Conservation (phyloP, 2,888 invertebrate species). For the Drosophila mercatorum region DNA sequence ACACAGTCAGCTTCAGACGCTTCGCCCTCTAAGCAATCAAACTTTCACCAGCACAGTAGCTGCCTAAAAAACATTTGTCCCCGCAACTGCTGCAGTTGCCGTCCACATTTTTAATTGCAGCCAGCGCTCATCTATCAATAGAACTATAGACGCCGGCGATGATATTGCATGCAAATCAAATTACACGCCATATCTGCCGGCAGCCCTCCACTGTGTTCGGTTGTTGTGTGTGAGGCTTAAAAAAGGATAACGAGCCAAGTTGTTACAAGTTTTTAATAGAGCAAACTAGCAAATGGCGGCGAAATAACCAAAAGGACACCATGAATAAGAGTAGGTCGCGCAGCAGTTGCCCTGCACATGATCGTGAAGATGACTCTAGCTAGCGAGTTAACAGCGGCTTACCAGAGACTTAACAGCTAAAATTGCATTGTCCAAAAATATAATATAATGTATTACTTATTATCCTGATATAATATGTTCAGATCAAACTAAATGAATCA, state of each 20-base stretch:
- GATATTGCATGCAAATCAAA: constrained; percentile 66
- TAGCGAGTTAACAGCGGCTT: too few relatives aligned
- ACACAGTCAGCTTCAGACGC: neutral
- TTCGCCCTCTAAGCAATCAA: constrained; percentile 52
- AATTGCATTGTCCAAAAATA: too few relatives aligned
- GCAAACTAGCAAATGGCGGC: constrained; percentile 60
- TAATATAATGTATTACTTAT: too few relatives aligned
- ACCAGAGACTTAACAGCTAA: too few relatives aligned
- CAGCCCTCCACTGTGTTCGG: constrained; percentile 23
- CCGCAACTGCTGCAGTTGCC: constrained; percentile 19
- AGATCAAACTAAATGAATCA: too few relatives aligned
- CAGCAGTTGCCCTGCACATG: constrained; percentile 1
- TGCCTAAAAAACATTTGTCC: constrained; percentile 55
- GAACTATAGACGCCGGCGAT: constrained; percentile 43
- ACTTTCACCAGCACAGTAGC: constrained; percentile 56
- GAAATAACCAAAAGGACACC: constrained; percentile 29
- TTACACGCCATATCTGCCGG: constrained; percentile 53
- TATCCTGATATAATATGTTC: too few relatives aligned
- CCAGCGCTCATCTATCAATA: constrained; percentile 61
- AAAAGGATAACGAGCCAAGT: constrained; percentile 72
- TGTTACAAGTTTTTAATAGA: constrained; percentile 84
- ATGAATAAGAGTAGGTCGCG: neutral
- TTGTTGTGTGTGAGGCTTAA: constrained; percentile 25
- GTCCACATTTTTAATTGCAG: constrained; percentile 61
- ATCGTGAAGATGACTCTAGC: too few relatives aligned